Percentiles rank a stretch among this genome's conserved stretches.
Evolutionary conservation across 64 coral and sea anemone genomes (phyloP).

Genomic region (Hydrozoanthus tunicans): DNA sequence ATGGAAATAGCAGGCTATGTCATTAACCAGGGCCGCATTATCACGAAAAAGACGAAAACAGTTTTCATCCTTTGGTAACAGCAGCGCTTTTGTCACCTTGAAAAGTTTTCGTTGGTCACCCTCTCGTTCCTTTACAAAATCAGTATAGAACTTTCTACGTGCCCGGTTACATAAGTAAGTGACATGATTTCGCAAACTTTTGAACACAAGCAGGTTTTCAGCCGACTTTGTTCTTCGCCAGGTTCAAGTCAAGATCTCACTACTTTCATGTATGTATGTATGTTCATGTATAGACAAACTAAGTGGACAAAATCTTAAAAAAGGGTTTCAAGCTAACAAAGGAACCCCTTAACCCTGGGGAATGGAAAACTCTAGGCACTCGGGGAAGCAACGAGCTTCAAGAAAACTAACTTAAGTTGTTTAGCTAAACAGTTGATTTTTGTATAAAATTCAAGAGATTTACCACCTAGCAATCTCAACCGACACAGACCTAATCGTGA

Average conservation of each 20-base stretch:
- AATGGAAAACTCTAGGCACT: too few species aligned
- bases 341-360: too few species aligned
- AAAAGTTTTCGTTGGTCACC: slow-evolving; percentile 22
- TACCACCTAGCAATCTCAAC: too few species aligned
- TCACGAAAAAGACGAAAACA: background rate
- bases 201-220: slow-evolving; percentile 8
- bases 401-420: too few species aligned
- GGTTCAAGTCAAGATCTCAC: background rate
- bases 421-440: too few species aligned
- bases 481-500: too few species aligned
- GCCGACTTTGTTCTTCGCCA: slow-evolving; percentile 21
- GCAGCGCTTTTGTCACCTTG: slow-evolving; percentile 16
- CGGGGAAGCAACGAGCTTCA: too few species aligned
- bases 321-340: too few species aligned
- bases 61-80: slow-evolving; percentile 28
- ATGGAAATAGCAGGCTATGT: slow-evolving; percentile 1
- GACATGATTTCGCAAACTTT: slow-evolving; percentile 19
- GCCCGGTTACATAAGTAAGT: slow-evolving; percentile 13
- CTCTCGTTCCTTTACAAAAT: background rate
- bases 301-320: too few species aligned
- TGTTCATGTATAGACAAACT: too few species aligned
- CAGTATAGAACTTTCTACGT: slow-evolving; percentile 23
- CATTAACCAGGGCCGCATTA: slow-evolving; percentile 3
- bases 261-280: too few species aligned
- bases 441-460: too few species aligned